A percentile compares a stretch with the other conserved stretches of the same genome.
Conservation (phyloP, 92 coral and sea anemone species). For the Epizoanthus stellaris region DNA sequence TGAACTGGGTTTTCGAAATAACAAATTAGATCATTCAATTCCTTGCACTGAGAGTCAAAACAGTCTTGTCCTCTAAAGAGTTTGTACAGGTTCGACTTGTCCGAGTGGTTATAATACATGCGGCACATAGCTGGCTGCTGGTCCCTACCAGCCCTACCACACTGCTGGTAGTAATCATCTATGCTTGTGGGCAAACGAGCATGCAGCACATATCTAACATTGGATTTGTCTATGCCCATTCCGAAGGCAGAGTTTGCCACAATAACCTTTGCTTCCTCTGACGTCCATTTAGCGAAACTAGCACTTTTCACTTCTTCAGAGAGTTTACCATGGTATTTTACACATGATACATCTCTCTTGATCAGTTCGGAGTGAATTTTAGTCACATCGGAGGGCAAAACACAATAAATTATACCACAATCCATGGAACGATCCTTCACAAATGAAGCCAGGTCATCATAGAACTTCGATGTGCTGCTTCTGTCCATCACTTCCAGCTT, state of each 20-base stretch:
- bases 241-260: slow-evolving; percentile 62
- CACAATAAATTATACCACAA: slow-evolving; percentile 57
- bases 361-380: slow-evolving; percentile 44
- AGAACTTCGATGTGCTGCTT: neutral
- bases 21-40: slow-evolving; percentile 38
- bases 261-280: slow-evolving; percentile 35
- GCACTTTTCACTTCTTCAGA: slow-evolving; percentile 46
- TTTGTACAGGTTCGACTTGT: slow-evolving; percentile 39
- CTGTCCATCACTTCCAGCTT: slow-evolving; percentile 46
- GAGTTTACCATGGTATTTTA: slow-evolving; percentile 55
- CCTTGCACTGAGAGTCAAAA: slow-evolving; percentile 30
- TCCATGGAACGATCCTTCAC: neutral
- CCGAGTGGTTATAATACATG: slow-evolving; percentile 51
- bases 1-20: slow-evolving; percentile 58
- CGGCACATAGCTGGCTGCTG: slow-evolving; percentile 41
- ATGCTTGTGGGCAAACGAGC: slow-evolving; percentile 47
- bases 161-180: slow-evolving; percentile 35
- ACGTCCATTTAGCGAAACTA: slow-evolving; percentile 43
- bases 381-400: slow-evolving; percentile 46
- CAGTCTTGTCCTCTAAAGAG: slow-evolving; percentile 47
- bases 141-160: slow-evolving; percentile 50
- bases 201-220: slow-evolving; percentile 50
- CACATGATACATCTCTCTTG: slow-evolving; percentile 32
- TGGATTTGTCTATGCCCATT: slow-evolving; percentile 54
- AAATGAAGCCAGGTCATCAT: slow-evolving; percentile 28